Conservation (phyloP, 2,113 vertebrate species). For the Pterophyllum scalare region DNA sequence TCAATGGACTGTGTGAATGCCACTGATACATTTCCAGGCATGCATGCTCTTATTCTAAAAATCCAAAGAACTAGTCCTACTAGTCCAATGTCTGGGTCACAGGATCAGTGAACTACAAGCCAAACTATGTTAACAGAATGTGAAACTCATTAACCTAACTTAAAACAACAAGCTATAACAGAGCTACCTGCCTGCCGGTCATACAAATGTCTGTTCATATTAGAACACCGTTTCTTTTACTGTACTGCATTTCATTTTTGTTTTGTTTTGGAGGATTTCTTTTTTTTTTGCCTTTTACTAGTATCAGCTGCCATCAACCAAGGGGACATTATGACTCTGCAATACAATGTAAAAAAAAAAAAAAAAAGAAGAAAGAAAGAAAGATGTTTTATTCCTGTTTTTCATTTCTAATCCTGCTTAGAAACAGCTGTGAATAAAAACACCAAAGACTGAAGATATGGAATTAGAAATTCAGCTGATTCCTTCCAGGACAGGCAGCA, state of each 20-base stretch:
- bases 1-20: not conserved
- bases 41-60: not conserved
- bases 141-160: not conserved
- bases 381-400: not conserved
- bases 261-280: not conserved
- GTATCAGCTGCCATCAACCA: not conserved
- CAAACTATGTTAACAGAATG: not conserved
- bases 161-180: conserved; percentile 2
- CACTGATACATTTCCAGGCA: not conserved
- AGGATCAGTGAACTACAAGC: not conserved
- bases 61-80: not conserved
- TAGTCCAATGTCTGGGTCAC: not conserved
- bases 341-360: not conserved
- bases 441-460: not conserved
- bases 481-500: not conserved
- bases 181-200: not conserved
- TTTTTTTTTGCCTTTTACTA: conserved; percentile 16
- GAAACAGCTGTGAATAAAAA: not conserved
- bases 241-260: not conserved
- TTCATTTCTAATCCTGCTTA: not conserved
- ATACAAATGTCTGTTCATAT: not conserved
- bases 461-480: not conserved
- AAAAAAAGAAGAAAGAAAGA: not conserved
- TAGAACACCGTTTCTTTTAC: conserved; percentile 5
- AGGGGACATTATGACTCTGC: not conserved